A percentile compares a stretch with the other conserved stretches of the same genome.
Evolutionary conservation across 2,113 vertebrate genomes (phyloP).

Genomic region (Chaetura pelagica): DNA sequence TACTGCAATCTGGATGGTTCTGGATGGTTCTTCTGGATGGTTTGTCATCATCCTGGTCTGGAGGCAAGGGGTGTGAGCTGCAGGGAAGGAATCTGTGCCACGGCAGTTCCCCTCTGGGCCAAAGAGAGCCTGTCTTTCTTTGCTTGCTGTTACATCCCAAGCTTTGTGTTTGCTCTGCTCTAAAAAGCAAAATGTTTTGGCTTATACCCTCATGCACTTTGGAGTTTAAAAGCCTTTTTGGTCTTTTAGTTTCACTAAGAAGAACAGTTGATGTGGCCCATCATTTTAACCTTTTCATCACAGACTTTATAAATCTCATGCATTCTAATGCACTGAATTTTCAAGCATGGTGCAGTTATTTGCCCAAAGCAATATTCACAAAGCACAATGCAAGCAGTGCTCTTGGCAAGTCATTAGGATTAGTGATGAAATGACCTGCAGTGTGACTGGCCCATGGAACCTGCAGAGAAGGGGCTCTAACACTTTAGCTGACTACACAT

Average conservation of each 20-base stretch:
- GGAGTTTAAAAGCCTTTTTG: background rate
- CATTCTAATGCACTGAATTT: background rate
- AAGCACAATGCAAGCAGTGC: background rate
- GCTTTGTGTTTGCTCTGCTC: background rate
- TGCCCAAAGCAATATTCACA: conserved; percentile 4
- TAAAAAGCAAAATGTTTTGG: background rate
- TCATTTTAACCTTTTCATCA: conserved; percentile 1
- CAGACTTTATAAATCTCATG: background rate
- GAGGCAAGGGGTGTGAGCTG: background rate
- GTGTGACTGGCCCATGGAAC: background rate
- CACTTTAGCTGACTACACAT: background rate
- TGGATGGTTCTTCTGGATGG: background rate
- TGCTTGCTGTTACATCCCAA: background rate
- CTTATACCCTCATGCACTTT: background rate
- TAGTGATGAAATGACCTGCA: background rate
- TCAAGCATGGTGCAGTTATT: background rate
- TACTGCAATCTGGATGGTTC: background rate
- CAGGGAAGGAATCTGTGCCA: background rate
- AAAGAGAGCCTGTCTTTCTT: background rate
- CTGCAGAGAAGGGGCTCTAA: background rate
- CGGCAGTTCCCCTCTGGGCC: background rate
- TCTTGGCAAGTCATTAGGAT: background rate
- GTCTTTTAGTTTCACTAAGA: background rate
- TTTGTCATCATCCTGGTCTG: accelerated
- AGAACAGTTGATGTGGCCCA: background rate